Evolutionary conservation across 2,888 invertebrate genomes (phyloP).

Genomic region (Iphiclides podalirius): DNA sequence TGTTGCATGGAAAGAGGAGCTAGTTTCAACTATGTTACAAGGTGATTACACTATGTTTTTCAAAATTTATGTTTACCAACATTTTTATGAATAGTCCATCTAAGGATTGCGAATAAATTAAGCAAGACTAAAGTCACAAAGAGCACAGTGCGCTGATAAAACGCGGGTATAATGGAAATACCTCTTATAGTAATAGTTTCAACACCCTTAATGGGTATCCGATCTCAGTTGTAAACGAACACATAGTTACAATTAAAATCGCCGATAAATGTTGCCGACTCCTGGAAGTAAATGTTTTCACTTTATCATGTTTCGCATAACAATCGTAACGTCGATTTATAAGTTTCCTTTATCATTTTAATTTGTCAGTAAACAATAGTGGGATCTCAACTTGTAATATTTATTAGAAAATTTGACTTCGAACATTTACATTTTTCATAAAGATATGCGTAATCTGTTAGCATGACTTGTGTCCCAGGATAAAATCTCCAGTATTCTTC

Average conservation of each 20-base stretch:
- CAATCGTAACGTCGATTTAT: background rate
- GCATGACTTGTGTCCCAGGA: background rate
- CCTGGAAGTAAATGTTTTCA: constrained; percentile 33
- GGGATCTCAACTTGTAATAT: background rate
- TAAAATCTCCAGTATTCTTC: no score
- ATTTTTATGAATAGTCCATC: no score
- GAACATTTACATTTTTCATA: background rate
- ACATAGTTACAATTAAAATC: constrained; percentile 41
- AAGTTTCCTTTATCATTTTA: background rate
- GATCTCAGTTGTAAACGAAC: constrained; percentile 58
- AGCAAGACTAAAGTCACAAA: constrained; percentile 43
- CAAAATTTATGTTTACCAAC: no score
- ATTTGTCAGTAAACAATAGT: no score
- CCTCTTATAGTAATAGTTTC: constrained; percentile 52
- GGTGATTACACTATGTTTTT: no score
- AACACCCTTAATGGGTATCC: constrained; percentile 48
- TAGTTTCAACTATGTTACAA: no score
- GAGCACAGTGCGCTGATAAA: constrained; percentile 39
- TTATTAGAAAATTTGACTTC: background rate
- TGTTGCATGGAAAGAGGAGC: no score
- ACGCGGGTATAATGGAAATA: constrained; percentile 31
- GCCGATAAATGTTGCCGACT: constrained; percentile 65
- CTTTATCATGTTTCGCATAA: background rate
- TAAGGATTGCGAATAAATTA: no score
- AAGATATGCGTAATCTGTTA: background rate